phyloP scores from a whole-genome alignment of 2,797 vertebrate genomes.

The Rhabdophis nuchalis region DNA sequence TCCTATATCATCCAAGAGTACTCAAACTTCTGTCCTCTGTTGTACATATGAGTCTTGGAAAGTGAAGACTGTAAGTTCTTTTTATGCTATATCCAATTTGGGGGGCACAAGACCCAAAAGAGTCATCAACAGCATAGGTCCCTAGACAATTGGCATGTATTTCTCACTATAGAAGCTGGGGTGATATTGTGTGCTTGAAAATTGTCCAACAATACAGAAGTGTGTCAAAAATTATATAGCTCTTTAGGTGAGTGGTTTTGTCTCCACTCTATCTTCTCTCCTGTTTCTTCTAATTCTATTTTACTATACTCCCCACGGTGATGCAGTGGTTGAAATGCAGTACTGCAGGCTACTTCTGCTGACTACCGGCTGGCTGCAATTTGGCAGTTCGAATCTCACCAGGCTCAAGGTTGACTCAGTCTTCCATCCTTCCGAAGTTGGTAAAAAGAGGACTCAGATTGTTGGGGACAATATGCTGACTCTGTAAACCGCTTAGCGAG shows the following conservation, averaged over 20 bases:
- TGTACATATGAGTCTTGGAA: neutral
- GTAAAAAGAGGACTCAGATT: neutral
- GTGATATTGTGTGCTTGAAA: neutral
- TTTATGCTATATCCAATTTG: neutral
- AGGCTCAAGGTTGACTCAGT: neutral
- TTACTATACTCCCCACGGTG: neutral
- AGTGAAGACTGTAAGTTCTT: neutral
- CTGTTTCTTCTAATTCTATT: neutral
- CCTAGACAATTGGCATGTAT: neutral
- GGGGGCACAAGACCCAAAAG: neutral
- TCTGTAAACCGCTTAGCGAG: neutral
- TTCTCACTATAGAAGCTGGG: neutral
- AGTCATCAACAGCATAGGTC: neutral
- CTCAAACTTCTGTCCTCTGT: neutral
- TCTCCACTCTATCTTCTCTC: neutral
- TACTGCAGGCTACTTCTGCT: neutral
- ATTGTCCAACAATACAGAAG: neutral
- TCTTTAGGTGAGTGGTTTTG: neutral
- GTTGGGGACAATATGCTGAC: neutral
- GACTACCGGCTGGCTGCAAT: neutral
- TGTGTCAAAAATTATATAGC: neutral
- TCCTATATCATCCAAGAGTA: neutral
- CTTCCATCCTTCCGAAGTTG: neutral
- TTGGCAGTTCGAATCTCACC: neutral
- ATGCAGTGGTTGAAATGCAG: neutral